Conservation (phyloP, 2,888 invertebrate genomes). For the Campoletis raptor region DNA sequence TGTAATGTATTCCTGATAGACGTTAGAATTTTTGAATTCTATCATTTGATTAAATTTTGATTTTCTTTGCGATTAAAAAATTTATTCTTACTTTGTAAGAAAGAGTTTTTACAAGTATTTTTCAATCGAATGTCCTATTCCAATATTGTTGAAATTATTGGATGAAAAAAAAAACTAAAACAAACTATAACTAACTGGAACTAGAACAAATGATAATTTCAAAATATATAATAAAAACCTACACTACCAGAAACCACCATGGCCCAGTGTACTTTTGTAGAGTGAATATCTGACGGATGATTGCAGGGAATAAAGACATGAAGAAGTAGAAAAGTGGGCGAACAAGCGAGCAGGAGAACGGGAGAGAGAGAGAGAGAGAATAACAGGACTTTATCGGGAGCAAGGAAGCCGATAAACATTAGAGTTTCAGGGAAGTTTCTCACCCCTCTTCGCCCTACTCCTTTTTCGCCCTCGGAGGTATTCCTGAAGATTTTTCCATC, state of each 20-base stretch:
- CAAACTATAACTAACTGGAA: not conserved
- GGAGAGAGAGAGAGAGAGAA: conserved; percentile 50
- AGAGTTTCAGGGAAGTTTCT: conserved; percentile 74
- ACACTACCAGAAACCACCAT: not conserved
- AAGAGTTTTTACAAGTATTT: not conserved
- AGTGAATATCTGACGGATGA: conserved; percentile 13
- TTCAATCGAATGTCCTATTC: not conserved
- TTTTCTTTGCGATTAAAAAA: not conserved
- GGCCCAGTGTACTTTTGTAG: not conserved
- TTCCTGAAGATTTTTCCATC: conserved; percentile 42
- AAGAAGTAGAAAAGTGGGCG: not conserved
- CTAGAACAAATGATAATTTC: not conserved
- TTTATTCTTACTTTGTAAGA: not conserved
- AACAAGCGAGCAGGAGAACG: conserved; percentile 15
- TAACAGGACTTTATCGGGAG: conserved; percentile 70
- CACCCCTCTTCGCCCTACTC: conserved; percentile 49
- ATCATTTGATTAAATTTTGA: not conserved
- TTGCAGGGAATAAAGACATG: not conserved
- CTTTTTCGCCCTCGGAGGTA: conserved; percentile 10
- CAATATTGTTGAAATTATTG: not conserved
- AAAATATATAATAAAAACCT: not conserved
- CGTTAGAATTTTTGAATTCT: not conserved
- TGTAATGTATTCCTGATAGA: not conserved
- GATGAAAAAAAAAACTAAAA: not conserved
- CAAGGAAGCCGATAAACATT: conserved; percentile 77